Percentiles rank a stretch among this genome's conserved stretches.
These are phyloP conservation scores for Petrosia ficiformis DNA, from an alignment of 37 sponge, comb jelly and placozoan genomes.

Conservation along the genomic window DNA sequence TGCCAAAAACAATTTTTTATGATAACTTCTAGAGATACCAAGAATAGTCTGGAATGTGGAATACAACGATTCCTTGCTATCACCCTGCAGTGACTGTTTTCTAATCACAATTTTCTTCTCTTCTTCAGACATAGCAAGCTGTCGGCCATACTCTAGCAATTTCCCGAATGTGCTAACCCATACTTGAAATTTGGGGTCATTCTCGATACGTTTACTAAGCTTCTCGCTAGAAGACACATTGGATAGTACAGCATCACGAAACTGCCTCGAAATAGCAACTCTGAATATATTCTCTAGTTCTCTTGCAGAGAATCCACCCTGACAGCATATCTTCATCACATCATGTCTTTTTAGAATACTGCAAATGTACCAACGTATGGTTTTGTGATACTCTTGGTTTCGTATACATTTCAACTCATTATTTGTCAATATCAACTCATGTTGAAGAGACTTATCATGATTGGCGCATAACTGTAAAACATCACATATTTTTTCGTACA, in stretches of 20 bases:
- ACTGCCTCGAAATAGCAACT: background rate
- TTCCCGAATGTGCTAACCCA: slow-evolving; percentile 42
- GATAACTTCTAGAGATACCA: background rate
- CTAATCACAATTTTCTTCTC: too few relatives aligned
- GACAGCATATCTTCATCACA: slow-evolving; percentile 5
- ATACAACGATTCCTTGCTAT: background rate
- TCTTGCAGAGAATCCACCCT: slow-evolving; percentile 44
- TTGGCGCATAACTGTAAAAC: background rate
- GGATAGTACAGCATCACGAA: background rate
- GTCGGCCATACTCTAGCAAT: slow-evolving; percentile 23
- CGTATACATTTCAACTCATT: slow-evolving; percentile 26
- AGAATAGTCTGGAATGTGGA: background rate
- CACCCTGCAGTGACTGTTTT: background rate
- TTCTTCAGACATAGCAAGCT: background rate
- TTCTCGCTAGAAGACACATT: background rate
- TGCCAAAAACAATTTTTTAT: background rate
- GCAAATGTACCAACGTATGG: slow-evolving; percentile 44
- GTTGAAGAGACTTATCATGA: background rate
- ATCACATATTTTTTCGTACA: slow-evolving; percentile 4
- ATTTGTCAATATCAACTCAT: slow-evolving; percentile 4
- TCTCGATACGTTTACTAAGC: background rate
- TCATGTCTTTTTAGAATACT: slow-evolving; percentile 13
- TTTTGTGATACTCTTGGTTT: background rate
- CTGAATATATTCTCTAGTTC: slow-evolving; percentile 54
- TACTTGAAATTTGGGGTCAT: slow-evolving; percentile 7